Conservation (phyloP, 1,140 invertebrate species). For the Hormaphis cornu region DNA sequence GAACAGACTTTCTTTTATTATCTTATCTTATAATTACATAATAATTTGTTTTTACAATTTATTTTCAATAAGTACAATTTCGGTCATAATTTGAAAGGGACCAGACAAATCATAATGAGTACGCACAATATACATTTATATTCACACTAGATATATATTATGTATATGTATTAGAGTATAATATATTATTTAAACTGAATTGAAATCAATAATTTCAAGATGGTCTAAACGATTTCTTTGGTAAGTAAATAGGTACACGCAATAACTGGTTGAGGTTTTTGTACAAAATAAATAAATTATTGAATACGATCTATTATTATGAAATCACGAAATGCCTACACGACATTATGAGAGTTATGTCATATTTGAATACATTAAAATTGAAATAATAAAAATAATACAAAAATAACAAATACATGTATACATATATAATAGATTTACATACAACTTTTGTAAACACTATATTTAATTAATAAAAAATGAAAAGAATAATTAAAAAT, state of each 20-base stretch:
- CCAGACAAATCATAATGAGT: not conserved
- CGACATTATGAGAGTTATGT: slow-evolving; percentile 4
- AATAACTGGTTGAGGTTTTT: slow-evolving; percentile 5
- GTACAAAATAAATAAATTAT: slow-evolving; percentile 14
- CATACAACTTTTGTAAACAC: not conserved
- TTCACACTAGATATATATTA: not conserved
- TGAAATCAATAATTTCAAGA: not conserved
- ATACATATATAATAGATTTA: not conserved
- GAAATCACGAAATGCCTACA: slow-evolving; percentile 18
- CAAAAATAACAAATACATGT: slow-evolving; percentile 23
- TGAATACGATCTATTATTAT: slow-evolving; percentile 11
- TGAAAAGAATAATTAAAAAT: slow-evolving; percentile 5
- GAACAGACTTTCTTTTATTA: slow-evolving; percentile 29
- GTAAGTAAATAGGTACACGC: slow-evolving; percentile 6
- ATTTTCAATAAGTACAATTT: slow-evolving; percentile 26
- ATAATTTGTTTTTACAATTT: slow-evolving; percentile 26
- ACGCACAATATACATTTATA: slow-evolving; percentile 6
- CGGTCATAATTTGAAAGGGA: not conserved
- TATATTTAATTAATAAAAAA: slow-evolving; percentile 3
- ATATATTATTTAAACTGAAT: not conserved
- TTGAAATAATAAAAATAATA: slow-evolving; percentile 5
- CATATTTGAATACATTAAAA: slow-evolving; percentile 9
- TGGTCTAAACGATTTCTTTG: slow-evolving; percentile 12
- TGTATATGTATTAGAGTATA: no score
- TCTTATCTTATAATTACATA: slow-evolving; percentile 15